A percentile compares a stretch with the other conserved stretches of the same genome.
Conservation (phyloP, 92 coral and sea anemone genomes). For the Ricordea florida region DNA sequence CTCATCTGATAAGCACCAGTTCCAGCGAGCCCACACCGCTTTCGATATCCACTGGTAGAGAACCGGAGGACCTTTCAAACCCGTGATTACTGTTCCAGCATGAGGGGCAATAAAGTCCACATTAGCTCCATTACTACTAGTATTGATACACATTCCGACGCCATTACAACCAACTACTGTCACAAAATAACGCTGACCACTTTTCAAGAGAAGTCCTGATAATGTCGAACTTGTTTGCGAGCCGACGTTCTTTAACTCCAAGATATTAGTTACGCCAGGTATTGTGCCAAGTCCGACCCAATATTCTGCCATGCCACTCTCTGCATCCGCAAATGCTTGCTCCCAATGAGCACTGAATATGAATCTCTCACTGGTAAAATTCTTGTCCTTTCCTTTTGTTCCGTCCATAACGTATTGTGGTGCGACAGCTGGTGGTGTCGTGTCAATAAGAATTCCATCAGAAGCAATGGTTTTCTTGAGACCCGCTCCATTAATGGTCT, state of each 20-base stretch:
- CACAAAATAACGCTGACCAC: slow-evolving; percentile 64
- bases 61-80: slow-evolving; percentile 67
- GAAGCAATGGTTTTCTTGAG: slow-evolving; percentile 54
- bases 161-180: slow-evolving; percentile 81
- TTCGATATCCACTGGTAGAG: slow-evolving; percentile 70
- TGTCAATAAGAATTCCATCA: slow-evolving; percentile 83
- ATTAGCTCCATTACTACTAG: slow-evolving; percentile 75
- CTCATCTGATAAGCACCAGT: slow-evolving; percentile 79
- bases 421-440: slow-evolving; percentile 72
- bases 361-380: slow-evolving; percentile 50
- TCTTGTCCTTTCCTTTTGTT: slow-evolving; percentile 56
- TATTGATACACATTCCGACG: slow-evolving; percentile 83
- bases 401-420: slow-evolving; percentile 75
- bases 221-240: slow-evolving; percentile 49
- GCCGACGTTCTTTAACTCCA: slow-evolving; percentile 41
- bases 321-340: slow-evolving; percentile 84
- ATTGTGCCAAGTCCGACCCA: slow-evolving; percentile 72
- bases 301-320: slow-evolving; percentile 73
- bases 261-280: slow-evolving; percentile 67
- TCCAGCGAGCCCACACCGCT: slow-evolving; percentile 90
- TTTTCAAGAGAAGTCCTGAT: slow-evolving; percentile 52
- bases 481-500: slow-evolving; percentile 69
- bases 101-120: slow-evolving; percentile 83
- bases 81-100: slow-evolving; percentile 70
- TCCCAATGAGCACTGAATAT: slow-evolving; percentile 81